Base-by-base conservation (phyloP, 2,113 vertebrate genomes). In the Physeter macrocephalus region DNA sequence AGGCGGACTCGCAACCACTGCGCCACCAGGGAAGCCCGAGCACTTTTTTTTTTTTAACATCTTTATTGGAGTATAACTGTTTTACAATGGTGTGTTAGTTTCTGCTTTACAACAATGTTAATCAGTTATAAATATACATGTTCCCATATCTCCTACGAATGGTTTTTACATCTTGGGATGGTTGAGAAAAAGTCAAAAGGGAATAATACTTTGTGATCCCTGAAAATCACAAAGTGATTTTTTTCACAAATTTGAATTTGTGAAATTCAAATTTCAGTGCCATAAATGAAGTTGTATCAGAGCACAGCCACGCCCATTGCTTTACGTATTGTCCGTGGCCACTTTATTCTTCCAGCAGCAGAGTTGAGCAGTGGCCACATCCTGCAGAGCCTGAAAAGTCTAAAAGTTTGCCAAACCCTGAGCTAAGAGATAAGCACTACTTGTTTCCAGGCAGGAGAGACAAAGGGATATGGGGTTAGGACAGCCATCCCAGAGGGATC, bases 161-260 rank as follows among this genome's bases (percentile, higher is more conserved):
- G 6, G 4, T 31, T 57, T 95, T 69, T 41, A 41, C 8, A 41
- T 41, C 71, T 94, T 90, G 54, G 41, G 27, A 61, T n/a, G 67
- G 14, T 23, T 88, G 23, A 0, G 3, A 43, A 57, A 23, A 54
- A 46, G 12, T 46, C 66, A 62, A 69, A 88, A 88, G 34, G 66
- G 41, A 94, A 90, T 43, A 92, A 84, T 57, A 52, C 71, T 89
- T 77, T 39, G 57, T 88, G 88, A 88, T 25, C 14, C 15, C 8
- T 67, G n/a, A 72, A 96, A 64, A 64, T 67, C 8, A n/a, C n/a
- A n/a, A n/a, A n/a, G n/a, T n/a, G n/a, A n/a, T n/a, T n/a, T n/a
- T n/a, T n/a, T n/a, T n/a, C n/a, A n/a, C n/a, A n/a, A n/a, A n/a
- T n/a, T n/a, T n/a, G n/a, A n/a, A n/a, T n/a, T 49, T 15, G 3